Base-by-base conservation (phyloP, 2,113 vertebrate species). In the Dromaius novaehollandiae region DNA sequence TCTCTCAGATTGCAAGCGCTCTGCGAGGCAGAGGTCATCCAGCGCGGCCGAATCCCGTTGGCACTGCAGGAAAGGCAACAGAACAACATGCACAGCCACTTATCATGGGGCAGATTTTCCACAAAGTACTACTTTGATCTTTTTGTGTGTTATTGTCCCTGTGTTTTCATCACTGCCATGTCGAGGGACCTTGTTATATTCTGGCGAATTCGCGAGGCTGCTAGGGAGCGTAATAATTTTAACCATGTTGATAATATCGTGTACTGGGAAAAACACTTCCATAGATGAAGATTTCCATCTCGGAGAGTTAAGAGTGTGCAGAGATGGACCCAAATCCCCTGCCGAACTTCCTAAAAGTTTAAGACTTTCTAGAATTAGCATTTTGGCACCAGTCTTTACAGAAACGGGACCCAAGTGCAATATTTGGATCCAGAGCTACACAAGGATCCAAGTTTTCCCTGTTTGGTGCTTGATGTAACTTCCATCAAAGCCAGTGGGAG, bases 391-490 rank as follows among this genome's bases (percentile, higher is more conserved):
- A 32, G 2, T 69, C 76, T 25, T 46, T 85, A 66, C 32, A 60
- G 80, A 89, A 87, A 89, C 40, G 32, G 15, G 38, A 76, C 19
- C 15, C 64, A 89, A 83, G 74, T 64, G 71, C 36, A 82, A 79
- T 82, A 68, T 70, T 86, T 94, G 85, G 73, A 94, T 36, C 36
- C 30, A 91, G 61, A 88, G 32, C 13, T 70, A 46, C 3, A 28
- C 15, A 48, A 28, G 6, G 11, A 90, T 85, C 38, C 65, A 79
- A 89, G 24, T 40, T 94, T 90, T 89, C 42, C 2, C 0, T 74
- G 34, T 96, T 90, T 88, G 68, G 34, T 87, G 24, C 26, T 63
- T 88, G 75, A 88, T 63, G 55, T 82, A 94, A 92, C 70, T 95
- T 76, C 63, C 93, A 1, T 76, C 88, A 70, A 92, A 88, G 82